phyloP scores from a whole-genome alignment of 1,140 invertebrate species.

The Musca domestica region DNA sequence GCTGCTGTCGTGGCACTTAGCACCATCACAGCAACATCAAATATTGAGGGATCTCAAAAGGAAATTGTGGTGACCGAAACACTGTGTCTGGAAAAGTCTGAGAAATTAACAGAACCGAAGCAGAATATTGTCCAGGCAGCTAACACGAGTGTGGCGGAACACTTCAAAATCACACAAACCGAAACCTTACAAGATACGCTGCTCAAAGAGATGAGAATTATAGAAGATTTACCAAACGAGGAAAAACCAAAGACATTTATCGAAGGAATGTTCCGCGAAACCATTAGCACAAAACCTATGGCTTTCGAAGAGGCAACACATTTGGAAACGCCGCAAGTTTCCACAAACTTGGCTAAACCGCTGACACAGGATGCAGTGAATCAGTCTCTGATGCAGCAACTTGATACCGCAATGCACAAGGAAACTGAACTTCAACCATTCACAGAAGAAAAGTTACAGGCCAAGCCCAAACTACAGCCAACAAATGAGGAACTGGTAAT shows the following conservation, averaged over 20 bases:
- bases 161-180: conserved; percentile 32
- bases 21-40: background rate
- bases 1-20: background rate
- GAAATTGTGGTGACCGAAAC: conserved; percentile 28
- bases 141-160: conserved; percentile 27
- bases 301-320: conserved; percentile 6
- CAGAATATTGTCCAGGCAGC: conserved; percentile 18
- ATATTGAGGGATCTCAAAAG: background rate
- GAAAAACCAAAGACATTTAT: conserved; percentile 39
- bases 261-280: conserved; percentile 23
- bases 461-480: background rate
- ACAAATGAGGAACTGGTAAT: conserved; percentile 5
- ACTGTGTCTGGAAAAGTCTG: conserved; percentile 27
- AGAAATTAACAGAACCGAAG: background rate
- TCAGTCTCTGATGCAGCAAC: conserved; percentile 14
- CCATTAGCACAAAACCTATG: conserved; percentile 3
- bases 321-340: background rate
- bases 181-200: conserved; percentile 24
- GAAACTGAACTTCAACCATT: conserved; percentile 15
- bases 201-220: conserved; percentile 34
- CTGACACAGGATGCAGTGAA: conserved; percentile 23
- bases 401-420: conserved; percentile 27
- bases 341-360: background rate
- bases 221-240: background rate
- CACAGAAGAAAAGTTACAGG: background rate